Conservation (phyloP, 2,113 vertebrate species). For the Steatornis caripensis region DNA sequence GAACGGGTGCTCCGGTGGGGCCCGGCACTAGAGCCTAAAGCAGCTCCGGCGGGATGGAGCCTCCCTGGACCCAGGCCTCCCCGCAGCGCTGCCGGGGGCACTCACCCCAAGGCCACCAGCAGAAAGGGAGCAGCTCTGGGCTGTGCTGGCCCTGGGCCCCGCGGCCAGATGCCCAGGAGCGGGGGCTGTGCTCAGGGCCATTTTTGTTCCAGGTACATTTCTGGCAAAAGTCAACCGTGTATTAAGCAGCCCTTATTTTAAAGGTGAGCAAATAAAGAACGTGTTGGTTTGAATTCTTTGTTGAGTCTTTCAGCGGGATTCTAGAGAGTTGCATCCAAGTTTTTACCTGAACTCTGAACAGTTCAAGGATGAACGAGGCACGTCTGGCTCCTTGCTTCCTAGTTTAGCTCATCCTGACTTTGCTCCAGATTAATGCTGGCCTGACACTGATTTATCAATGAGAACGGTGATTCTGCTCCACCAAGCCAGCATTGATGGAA, state of each 20-base stretch:
- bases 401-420: not conserved
- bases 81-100: fast-evolving
- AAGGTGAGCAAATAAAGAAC: not conserved
- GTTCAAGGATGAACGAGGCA: not conserved
- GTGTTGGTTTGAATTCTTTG: not conserved
- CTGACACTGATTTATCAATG: not conserved
- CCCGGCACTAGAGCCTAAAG: no score
- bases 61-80: no score
- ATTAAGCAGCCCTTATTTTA: not conserved
- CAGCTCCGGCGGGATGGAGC: fast-evolving
- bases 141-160: not conserved
- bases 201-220: not conserved
- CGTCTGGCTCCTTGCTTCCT: not conserved
- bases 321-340: not conserved
- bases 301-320: not conserved
- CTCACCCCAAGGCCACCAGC: not conserved
- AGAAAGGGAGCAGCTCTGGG: not conserved
- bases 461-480: not conserved
- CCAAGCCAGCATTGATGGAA: not conserved
- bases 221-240: not conserved
- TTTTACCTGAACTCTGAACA: not conserved
- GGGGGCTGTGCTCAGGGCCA: fast-evolving
- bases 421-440: not conserved
- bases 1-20: not conserved
- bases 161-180: not conserved